Conservation (phyloP, 92 coral and sea anemone genomes). For the Epizoanthus rinbou region DNA sequence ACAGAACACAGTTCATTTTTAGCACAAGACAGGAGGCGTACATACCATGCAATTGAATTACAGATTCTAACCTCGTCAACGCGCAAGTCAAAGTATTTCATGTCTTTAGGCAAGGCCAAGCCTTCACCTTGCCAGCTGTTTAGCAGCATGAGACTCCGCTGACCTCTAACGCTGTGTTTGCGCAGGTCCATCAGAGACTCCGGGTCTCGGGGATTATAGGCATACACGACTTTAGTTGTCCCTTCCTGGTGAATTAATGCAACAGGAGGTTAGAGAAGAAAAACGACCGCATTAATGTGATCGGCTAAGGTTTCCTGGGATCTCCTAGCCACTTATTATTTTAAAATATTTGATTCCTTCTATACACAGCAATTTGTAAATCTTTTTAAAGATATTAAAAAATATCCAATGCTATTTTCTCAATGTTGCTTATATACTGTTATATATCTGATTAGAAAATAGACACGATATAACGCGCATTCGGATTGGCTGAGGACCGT, state of each 20-base stretch:
- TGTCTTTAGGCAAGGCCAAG: constrained; percentile 50
- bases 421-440: no score
- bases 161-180: constrained; percentile 48
- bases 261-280: not conserved
- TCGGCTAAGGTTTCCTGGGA: no score
- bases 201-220: constrained; percentile 53
- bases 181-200: constrained; percentile 39
- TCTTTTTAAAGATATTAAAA: no score
- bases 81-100: no score
- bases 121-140: constrained; percentile 27
- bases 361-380: no score
- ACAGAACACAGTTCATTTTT: not conserved
- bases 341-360: no score
- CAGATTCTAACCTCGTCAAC: constrained; percentile 6
- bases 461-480: no score
- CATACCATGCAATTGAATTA: not conserved
- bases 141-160: constrained; percentile 51
- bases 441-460: no score
- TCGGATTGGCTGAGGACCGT: no score
- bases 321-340: no score
- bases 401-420: no score
- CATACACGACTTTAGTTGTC: constrained; percentile 59
- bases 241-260: constrained; percentile 40
- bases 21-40: not conserved
- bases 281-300: no score